These are phyloP conservation scores for Creontiades dilutus DNA, from an alignment of 2,888 invertebrate genomes.

Conservation along the genomic window DNA sequence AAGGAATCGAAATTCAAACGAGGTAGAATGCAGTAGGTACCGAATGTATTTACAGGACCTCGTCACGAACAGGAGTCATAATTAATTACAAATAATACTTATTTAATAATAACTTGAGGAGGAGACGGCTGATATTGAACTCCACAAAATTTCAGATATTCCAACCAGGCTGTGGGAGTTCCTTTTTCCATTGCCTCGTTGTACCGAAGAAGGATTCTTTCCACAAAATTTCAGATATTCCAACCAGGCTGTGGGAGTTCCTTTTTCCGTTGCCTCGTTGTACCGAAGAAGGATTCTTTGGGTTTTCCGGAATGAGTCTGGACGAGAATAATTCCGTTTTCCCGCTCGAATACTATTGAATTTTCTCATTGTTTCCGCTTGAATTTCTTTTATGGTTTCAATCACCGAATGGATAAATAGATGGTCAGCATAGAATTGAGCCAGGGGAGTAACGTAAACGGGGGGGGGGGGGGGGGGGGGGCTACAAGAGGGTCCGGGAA, in stretches of 20 bases:
- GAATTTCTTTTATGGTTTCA: constrained; percentile 19
- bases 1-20: background rate
- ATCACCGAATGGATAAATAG: background rate
- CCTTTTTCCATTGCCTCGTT: no score
- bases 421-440: constrained; percentile 10
- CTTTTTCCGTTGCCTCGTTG: no score
- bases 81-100: no score
- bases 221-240: no score
- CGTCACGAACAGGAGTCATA: background rate
- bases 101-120: no score
- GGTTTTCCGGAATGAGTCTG: constrained; percentile 2
- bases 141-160: no score
- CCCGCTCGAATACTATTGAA: background rate
- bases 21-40: background rate
- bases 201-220: background rate
- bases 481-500: background rate
- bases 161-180: no score
- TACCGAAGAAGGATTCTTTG: background rate
- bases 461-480: no score
- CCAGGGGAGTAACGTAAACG: background rate
- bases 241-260: no score
- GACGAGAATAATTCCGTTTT: background rate
- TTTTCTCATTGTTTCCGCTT: background rate
- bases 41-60: background rate
- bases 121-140: no score